Conservation (phyloP, 2,888 invertebrate species). For the Chloromyia formosa region DNA sequence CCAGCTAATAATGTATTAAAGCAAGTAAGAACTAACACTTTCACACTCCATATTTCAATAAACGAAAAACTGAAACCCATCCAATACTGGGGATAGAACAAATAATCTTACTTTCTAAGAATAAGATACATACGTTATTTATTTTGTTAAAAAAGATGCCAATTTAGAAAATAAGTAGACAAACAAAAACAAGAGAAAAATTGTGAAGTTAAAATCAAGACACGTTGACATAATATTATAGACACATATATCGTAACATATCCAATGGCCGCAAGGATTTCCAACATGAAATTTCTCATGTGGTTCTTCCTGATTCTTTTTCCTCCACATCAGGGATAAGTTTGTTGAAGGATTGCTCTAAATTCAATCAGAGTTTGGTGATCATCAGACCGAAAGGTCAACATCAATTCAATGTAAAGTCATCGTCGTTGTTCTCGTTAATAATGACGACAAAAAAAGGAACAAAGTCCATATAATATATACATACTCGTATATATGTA, state of each 20-base stretch:
- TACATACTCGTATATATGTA: not conserved
- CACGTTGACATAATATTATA: not conserved
- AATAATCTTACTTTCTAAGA: too few relatives aligned
- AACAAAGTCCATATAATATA: conserved; percentile 9
- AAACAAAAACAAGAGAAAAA: not conserved
- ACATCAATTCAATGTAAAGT: conserved; percentile 41
- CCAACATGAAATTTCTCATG: not conserved
- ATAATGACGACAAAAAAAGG: conserved; percentile 21
- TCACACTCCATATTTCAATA: too few relatives aligned
- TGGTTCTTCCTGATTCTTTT: not conserved
- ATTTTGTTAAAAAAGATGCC: too few relatives aligned
- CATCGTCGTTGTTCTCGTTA: conserved; percentile 21
- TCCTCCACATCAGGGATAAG: not conserved
- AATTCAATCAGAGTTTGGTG: conserved; percentile 47
- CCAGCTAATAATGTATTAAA: too few relatives aligned
- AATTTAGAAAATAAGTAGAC: too few relatives aligned
- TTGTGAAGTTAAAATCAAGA: not conserved
- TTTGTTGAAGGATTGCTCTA: conserved; percentile 44
- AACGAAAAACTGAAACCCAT: too few relatives aligned
- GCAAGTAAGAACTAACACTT: too few relatives aligned
- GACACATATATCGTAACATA: not conserved
- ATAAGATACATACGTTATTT: too few relatives aligned
- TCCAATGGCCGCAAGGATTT: not conserved
- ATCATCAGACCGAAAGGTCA: conserved; percentile 48
- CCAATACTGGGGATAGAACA: too few relatives aligned